Percentiles rank a stretch among this genome's conserved stretches.
These are phyloP conservation scores for Ophion ventricosus DNA, from an alignment of 2,888 invertebrate species.

Conservation along the genomic window DNA sequence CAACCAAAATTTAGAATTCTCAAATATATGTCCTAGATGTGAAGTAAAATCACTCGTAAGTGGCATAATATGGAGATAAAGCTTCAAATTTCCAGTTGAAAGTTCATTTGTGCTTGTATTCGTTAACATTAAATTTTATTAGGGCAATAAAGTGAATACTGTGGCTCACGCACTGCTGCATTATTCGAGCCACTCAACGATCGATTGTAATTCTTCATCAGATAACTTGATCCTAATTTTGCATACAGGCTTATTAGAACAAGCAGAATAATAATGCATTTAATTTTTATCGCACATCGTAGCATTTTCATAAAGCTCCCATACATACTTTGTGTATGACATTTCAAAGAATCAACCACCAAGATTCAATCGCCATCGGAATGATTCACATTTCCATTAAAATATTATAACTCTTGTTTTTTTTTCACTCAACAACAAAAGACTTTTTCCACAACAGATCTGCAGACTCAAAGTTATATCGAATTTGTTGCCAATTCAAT, in stretches of 20 bases:
- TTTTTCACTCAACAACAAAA: background rate
- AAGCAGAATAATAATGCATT: background rate
- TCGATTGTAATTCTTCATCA: no score
- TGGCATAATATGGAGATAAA: background rate
- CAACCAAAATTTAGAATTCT: background rate
- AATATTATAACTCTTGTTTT: background rate
- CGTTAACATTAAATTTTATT: background rate
- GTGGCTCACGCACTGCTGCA: no score
- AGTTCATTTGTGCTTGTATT: background rate
- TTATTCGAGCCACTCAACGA: no score
- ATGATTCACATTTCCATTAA: background rate
- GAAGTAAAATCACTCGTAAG: background rate
- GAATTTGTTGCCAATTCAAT: background rate
- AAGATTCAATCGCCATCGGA: no score
- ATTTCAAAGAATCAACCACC: no score
- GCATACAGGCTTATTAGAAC: background rate
- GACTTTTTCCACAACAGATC: background rate
- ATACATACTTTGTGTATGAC: no score
- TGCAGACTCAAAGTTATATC: background rate
- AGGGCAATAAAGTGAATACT: background rate
- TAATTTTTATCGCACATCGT: no score
- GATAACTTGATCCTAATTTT: background rate
- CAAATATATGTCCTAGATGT: background rate
- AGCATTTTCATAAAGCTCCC: no score
- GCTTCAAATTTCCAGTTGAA: background rate